A percentile compares a stretch with the other conserved stretches of the same genome.
Evolutionary conservation across 1,140 invertebrate genomes (phyloP).

Genomic region (Pollicipes pollicipes): DNA sequence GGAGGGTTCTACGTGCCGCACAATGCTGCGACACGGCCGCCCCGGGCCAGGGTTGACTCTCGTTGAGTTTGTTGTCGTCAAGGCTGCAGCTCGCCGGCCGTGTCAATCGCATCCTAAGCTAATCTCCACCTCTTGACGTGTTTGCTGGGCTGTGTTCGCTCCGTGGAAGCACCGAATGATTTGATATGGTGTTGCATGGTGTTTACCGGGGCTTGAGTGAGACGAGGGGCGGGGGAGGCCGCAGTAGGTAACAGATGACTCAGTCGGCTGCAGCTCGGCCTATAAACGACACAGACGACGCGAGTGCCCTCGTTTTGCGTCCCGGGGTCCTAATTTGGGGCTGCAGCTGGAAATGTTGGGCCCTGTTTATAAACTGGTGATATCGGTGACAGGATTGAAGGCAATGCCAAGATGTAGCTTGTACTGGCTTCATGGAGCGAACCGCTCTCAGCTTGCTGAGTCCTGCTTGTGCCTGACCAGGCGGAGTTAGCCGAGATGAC

Average conservation of each 20-base stretch:
- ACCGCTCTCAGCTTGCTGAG: conserved; percentile 20
- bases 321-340: conserved; percentile 12
- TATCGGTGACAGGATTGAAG: conserved; percentile 21
- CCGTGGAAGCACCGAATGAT: too few relatives aligned
- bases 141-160: too few relatives aligned
- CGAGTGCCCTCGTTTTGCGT: too few relatives aligned
- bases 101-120: too few relatives aligned
- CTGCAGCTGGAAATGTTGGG: conserved; percentile 1
- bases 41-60: too few relatives aligned
- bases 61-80: too few relatives aligned
- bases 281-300: conserved; percentile 1
- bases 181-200: too few relatives aligned
- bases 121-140: too few relatives aligned
- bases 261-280: conserved; percentile 7
- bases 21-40: too few relatives aligned
- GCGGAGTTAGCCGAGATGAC: conserved; percentile 23
- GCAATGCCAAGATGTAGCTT: conserved; percentile 18
- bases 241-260: not conserved
- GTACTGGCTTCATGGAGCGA: conserved; percentile 18
- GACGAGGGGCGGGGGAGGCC: conserved; percentile 2
- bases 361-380: not conserved
- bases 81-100: too few relatives aligned
- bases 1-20: too few relatives aligned
- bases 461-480: conserved; percentile 20
- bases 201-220: conserved; percentile 8